Evolutionary conservation across 1,140 invertebrate species (phyloP).

Genomic region (Orussus abietinus): DNA sequence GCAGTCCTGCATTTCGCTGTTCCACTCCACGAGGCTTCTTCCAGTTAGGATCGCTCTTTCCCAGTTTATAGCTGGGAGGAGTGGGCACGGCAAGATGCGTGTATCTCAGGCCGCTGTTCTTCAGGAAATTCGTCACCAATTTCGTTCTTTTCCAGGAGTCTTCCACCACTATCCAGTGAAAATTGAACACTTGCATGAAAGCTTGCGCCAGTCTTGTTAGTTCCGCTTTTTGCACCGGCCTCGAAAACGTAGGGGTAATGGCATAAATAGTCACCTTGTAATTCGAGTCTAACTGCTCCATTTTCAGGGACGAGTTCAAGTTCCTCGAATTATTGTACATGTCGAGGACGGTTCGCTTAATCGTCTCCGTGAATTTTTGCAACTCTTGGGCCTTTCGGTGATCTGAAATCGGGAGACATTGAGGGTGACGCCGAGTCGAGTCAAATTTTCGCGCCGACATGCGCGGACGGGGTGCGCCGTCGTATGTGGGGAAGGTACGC

Average conservation of each 20-base stretch:
- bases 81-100: slow-evolving; percentile 68
- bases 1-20: slow-evolving; percentile 86
- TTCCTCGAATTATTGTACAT: too few relatives aligned
- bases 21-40: slow-evolving; percentile 89
- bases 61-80: slow-evolving; percentile 66
- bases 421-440: too few relatives aligned
- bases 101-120: slow-evolving; percentile 65
- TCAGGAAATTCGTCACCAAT: slow-evolving; percentile 78
- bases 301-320: not conserved
- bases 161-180: slow-evolving; percentile 96
- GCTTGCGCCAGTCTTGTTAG: slow-evolving; percentile 88
- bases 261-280: slow-evolving; percentile 81
- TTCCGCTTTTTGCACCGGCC: slow-evolving; percentile 93
- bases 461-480: not conserved
- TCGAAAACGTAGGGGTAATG: slow-evolving; percentile 88
- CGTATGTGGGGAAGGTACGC: not conserved
- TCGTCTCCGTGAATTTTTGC: too few relatives aligned
- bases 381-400: too few relatives aligned
- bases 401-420: too few relatives aligned
- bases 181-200: slow-evolving; percentile 78
- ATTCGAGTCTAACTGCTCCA: not conserved
- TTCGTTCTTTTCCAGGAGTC: slow-evolving; percentile 73
- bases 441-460: too few relatives aligned
- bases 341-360: too few relatives aligned
- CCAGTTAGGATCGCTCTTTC: slow-evolving; percentile 74